Conservation (phyloP, 2,113 vertebrate species). For the Meriones unguiculatus region DNA sequence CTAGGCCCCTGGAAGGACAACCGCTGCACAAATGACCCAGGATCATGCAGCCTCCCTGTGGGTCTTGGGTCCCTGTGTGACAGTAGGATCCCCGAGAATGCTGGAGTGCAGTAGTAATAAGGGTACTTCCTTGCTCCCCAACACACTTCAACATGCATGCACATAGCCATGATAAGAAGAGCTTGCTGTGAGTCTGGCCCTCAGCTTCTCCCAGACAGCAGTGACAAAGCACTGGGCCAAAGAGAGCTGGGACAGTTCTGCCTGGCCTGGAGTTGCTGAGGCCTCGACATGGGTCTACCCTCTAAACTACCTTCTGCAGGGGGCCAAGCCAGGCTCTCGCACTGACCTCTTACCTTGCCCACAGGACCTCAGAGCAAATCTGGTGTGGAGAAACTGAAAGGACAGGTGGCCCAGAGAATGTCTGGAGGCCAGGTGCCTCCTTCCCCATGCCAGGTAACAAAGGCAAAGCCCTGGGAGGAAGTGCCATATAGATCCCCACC, state of each 20-base stretch:
- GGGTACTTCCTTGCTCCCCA: neutral
- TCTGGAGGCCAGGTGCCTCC: neutral
- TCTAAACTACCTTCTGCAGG: neutral
- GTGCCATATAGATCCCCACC: no score
- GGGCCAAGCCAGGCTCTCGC: accelerated
- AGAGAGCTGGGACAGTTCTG: neutral
- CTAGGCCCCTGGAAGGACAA: neutral
- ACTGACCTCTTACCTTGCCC: neutral
- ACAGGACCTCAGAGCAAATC: conserved; percentile 62
- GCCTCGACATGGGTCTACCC: neutral
- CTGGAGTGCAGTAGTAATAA: neutral
- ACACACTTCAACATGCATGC: no score
- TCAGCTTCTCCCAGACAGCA: neutral
- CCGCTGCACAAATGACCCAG: neutral
- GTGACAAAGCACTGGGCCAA: neutral
- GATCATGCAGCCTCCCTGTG: neutral
- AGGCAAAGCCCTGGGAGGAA: neutral
- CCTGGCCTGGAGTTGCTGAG: neutral
- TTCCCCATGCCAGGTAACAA: conserved; percentile 81
- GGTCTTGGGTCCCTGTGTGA: neutral
- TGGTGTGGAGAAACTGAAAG: conserved; percentile 16
- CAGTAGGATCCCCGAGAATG: neutral
- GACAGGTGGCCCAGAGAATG: neutral
- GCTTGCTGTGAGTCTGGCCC: neutral
- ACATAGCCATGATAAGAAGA: neutral